These are phyloP conservation scores for Phorcus lineatus DNA, from an alignment of 2,888 invertebrate species.

Conservation along the genomic window DNA sequence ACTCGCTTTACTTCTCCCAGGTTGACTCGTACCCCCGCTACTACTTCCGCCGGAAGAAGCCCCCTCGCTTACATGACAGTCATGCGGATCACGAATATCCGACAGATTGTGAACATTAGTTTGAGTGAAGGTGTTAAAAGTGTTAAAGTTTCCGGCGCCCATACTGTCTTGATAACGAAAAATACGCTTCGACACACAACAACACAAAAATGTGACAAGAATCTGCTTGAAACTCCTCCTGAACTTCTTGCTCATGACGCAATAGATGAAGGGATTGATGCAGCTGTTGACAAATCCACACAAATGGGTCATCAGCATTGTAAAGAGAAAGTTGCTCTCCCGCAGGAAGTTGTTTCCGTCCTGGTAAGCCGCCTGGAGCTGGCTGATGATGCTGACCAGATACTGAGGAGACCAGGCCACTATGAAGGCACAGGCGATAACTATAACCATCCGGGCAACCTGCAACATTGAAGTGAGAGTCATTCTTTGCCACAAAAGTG, in stretches of 20 bases:
- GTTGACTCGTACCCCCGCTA: conserved; percentile 11
- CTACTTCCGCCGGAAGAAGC: conserved; percentile 28
- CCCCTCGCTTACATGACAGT: conserved; percentile 33
- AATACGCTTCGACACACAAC: conserved; percentile 26
- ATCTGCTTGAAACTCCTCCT: conserved; percentile 70
- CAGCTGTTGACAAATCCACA: conserved; percentile 77
- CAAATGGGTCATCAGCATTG: conserved; percentile 76
- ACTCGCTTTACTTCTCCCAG: background rate
- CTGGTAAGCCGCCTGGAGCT: conserved; percentile 62
- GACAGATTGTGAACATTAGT: conserved; percentile 31
- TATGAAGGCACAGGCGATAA: conserved; percentile 75
- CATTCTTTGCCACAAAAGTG: too few relatives aligned
- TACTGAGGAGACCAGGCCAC: conserved; percentile 77
- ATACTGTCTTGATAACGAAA: conserved; percentile 35
- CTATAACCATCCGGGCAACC: conserved; percentile 77
- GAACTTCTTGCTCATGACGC: conserved; percentile 76
- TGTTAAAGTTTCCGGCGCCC: conserved; percentile 23
- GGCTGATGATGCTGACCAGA: conserved; percentile 75
- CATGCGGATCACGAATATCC: conserved; percentile 35
- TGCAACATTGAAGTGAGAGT: background rate
- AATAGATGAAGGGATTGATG: conserved; percentile 77
- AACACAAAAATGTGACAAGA: conserved; percentile 45
- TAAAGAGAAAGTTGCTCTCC: conserved; percentile 75
- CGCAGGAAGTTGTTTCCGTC: conserved; percentile 69
- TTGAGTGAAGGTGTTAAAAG: conserved; percentile 11